Base-by-base conservation (phyloP, 2,888 invertebrate species). In the Apomyelois bistriatella region DNA sequence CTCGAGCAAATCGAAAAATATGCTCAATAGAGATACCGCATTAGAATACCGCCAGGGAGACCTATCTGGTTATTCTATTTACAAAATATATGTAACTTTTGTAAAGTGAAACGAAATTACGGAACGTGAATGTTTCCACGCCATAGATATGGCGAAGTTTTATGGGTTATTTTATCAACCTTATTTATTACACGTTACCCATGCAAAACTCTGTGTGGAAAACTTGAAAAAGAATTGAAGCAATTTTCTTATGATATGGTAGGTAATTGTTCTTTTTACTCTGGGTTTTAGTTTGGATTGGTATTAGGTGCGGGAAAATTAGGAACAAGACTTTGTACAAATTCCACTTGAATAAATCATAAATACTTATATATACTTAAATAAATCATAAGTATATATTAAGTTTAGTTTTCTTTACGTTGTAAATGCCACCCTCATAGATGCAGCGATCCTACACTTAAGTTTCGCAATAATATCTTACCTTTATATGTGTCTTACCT, bases 1-100 rank as follows among this genome's bases (percentile, higher is more conserved):
- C 63, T 22, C 65, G 69, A 68, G 72, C 74, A 75, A 76, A 77
- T 79, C 72, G 73, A 72, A 75, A 71, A 79, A 77, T 76, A 75
- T 74, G 69, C 66, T 74, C 71, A 71, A 76, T 76, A 72, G 71
- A 76, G 74, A 77, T 77, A 72, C 62, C 52, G 57, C 57, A 70
- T 73, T 72, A 72, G 63, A 69, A 68, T 68, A 61, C 60, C 59
- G 42, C 32, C 15, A 36, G 48, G 43, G 54, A 52, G 47, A 53
- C 52, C 59, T 51, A 53, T 53, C 51, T 56, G 40, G 49, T 52
- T 50, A 58, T 55, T 58, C 59, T 56, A 58, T 59, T 62, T 55
- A 53, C 55, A 54, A 54, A n/a, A 22, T 22, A 50, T 50, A 50
- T n/a, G 7, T 49, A 42, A 53, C 58, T 53, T 53, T 55, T 61